Base-by-base conservation (phyloP, 2,888 invertebrate genomes). In the Troides aeacus region DNA sequence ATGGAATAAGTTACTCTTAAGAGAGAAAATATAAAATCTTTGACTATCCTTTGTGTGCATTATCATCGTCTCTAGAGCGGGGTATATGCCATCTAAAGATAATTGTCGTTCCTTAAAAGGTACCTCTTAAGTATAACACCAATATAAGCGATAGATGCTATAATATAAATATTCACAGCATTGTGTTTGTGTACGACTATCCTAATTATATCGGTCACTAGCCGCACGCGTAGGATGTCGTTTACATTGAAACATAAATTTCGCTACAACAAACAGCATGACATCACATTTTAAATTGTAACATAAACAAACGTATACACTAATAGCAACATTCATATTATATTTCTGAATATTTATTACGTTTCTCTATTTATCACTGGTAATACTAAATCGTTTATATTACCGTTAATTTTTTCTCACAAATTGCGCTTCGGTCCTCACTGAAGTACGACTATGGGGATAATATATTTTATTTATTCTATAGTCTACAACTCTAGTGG, bases 181-280 rank as follows among this genome's bases (percentile, higher is more conserved):
- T 42, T 6, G 24, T 24, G 39, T 65, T 10, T 6, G 46, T 65
- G 69, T 57, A 61, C 3, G 46, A 17, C 57, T 17, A 65, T 61
- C 62, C 64, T 69, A 62, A 69, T 46, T 66, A 66, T 62, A 66
- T 66, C 66, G 66, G 66, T 66, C 70, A 70, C 66, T 62, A 69
- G 65, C 65, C 58, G 62, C n/a, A 59, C 24, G 70, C 70, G 70
- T 70, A 70, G 70, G 70, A 21, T 46, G 70, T 53, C 59, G 70
- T 70, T 70, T 66, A 66, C 66, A 66, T 70, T 70, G 66, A 62
- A 70, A 70, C 23, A 65, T 62, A 70, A 50, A 62, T 66, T 70
- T 70, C 63, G 70, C 39, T 70, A 61, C 57, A 70, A 50, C 62
- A 57, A 65, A 62, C 62, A 46, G 24, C 59, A 70, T 70, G 70